Evolutionary conservation across 2,113 vertebrate species (phyloP), one percentile per base, ranked within the genome.

Genomic region (Glaucidium brasilianum): DNA sequence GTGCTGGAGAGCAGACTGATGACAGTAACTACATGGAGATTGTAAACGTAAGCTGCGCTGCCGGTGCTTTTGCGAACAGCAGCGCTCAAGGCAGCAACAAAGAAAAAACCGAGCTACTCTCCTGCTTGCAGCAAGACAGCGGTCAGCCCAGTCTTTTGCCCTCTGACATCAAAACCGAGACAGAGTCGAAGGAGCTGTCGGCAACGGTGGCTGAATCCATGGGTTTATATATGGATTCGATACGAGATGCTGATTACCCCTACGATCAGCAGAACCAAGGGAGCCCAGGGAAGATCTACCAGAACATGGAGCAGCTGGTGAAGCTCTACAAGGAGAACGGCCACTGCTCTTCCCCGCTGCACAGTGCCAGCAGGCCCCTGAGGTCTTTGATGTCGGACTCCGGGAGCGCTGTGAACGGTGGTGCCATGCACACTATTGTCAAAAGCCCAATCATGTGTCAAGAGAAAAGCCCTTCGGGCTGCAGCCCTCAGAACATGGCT

Each of bases 201-300:
- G 99, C 99, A 58, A 98, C 99, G 1, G 99, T 99, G 88, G 99
- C 99, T 0, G 99, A 99, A 97, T 99, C 99, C 79, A 99, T 99
- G 99, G 99, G 99, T 88, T 98, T 99, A 34, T 99, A 99, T 90
- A 99, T 99, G 99, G 99, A 99, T 94, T 99, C 99, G 1, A 98
- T 98, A 90, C 98, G 99, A 94, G 99, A 99, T 25, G 98, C 98
- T 2, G 99, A 99, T 93, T 99, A 98, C 80, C 93, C 98, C 87
- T 99, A 99, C 3, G 98, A 98, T 77, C 99, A 98, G 96, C 99
- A 99, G 91, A 97, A 97, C 94, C 98, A 98, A 52, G 63, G 96
- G 81, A 99, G 98, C 94, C 98, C 99, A 0, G 98, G 98, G n/a
- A 99, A 99, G 97, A 98, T 98, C 81, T 99, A 98, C 97, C 98